These are phyloP conservation scores for Cerastoderma edule DNA, from an alignment of 2,888 invertebrate species.

Conservation along the genomic window DNA sequence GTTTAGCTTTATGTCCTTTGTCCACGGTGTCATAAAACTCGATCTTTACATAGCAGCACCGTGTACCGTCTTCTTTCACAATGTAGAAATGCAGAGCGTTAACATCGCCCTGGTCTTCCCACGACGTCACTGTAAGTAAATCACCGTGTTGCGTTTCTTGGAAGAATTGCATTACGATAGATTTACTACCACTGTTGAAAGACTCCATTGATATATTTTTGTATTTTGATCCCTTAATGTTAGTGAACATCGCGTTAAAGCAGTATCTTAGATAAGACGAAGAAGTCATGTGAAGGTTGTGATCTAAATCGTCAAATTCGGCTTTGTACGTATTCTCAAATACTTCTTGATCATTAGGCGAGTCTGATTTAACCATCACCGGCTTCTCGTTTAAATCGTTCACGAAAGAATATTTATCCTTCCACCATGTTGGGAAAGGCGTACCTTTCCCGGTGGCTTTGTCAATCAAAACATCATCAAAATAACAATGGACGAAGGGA, in stretches of 20 bases:
- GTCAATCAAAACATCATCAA: constrained; percentile 45
- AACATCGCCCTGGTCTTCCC: neutral
- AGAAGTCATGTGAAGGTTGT: constrained; percentile 38
- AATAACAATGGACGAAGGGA: constrained; percentile 31
- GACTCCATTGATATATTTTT: constrained; percentile 16
- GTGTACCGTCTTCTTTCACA: neutral
- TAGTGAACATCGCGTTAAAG: constrained; percentile 15
- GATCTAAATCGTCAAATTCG: constrained; percentile 40
- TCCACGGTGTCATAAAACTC: neutral
- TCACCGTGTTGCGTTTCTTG: constrained; percentile 35
- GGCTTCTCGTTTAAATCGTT: constrained; percentile 11
- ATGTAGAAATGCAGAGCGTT: constrained; percentile 15
- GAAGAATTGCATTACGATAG: constrained; percentile 35
- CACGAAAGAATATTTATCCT: constrained; percentile 32
- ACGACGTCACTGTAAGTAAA: constrained; percentile 25
- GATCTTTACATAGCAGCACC: constrained; percentile 11
- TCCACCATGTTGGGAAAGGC: constrained; percentile 53
- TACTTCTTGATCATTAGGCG: neutral
- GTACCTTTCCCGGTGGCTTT: constrained; percentile 29
- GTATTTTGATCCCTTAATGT: neutral
- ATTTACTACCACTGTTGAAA: constrained; percentile 28
- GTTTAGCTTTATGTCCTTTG: neutral
- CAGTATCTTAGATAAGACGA: constrained; percentile 39
- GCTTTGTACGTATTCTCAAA: constrained; percentile 20
- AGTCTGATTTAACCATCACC: constrained; percentile 1